Base-by-base conservation (phyloP, 2,888 invertebrate species). In the Polydrusus cervinus region DNA sequence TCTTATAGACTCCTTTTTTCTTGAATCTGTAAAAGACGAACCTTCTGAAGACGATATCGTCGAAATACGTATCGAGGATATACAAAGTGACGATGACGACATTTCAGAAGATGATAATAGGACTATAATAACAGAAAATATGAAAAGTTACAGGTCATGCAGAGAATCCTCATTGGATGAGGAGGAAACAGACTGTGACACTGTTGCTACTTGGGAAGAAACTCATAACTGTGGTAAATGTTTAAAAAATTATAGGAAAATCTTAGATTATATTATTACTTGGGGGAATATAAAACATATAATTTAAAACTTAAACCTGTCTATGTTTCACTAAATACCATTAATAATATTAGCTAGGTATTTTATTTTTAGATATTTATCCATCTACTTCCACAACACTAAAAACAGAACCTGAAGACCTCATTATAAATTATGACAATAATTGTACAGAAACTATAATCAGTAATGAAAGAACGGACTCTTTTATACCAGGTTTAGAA, bases 11-110 rank as follows among this genome's bases (percentile, higher is more conserved):
- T 1, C 9, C 9, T 18, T 51, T 5, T 20, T 11, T 11, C 3
- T 51, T 20, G 20, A 51, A 51, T 2, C 8, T 3, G 51, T 20
- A 51, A 18, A 51, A 20, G 11, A 18, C 2, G 16, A n/a, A 14
- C 18, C 10, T 11, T 9, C 3, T 11, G 18, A 51, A 0, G 11
- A 20, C 9, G 20, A 51, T 11, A 51, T 51, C 18, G 51, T 51
- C 3, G 51, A 51, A 51, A 51, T 51, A 51, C 11, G 51, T 51
- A 20, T 20, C 11, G 51, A 51, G 8, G 51, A 51, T 13, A 51
- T 51, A 51, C 51, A 20, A 51, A 20, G 20, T 13, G 51, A 20
- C 51, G 20, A 20, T 13, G 51, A 51, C 20, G 51, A 51, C 1
- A 18, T 9, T 10, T n/a, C n/a, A n/a, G n/a, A n/a, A n/a, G n/a